Base-by-base conservation (phyloP, 2,888 invertebrate species). In the Fissipunctia ypsillon region DNA sequence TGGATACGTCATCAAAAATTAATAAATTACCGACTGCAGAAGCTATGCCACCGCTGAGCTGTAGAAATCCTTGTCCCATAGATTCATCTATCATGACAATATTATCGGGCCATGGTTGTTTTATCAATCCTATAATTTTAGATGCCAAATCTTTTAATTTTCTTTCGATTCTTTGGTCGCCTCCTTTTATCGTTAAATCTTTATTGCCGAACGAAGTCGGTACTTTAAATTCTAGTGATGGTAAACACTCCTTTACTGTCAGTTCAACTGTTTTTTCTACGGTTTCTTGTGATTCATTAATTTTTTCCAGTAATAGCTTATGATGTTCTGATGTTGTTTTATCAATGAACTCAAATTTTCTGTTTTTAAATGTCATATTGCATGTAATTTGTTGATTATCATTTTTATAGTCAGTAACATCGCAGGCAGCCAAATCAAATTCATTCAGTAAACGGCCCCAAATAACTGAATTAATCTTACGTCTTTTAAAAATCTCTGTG, bases 131-230 rank as follows among this genome's bases (percentile, higher is more conserved):
- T 7, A 45, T 3, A 16, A 81, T 31, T 7, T 60, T 52, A 7
- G 31, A n/a, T 19, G 69, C 38, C 19, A 81, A 52, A 59, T 57
- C 28, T 16, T 67, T 52, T 22, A 81, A n/a, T 43, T 71, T 77
- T 57, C 31, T 70, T 57, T 74, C 80, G 7, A 71, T 57, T 65
- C 45, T 84, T 2, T 45, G 38, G 38, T 63, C 25, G 5, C 14
- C 16, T 5, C 82, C 72, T 63, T 45, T 74, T 54, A 84, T 60
- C 1, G 69, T 54, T 41, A 84, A 57, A 54, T 84, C 80, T 35
- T 63, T 66, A 56, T 84, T 84, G 10, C 84, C 84, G 61, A 84
- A 84, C 5, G 66, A 52, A 35, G 45, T 41, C 3, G 84, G 84
- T 1, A 85, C 69, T 70, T 79, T 80, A 25, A 85, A 69, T 31